Evolutionary conservation across 2,888 invertebrate genomes (phyloP).

Genomic region (Hirtodrosophila duncani): DNA sequence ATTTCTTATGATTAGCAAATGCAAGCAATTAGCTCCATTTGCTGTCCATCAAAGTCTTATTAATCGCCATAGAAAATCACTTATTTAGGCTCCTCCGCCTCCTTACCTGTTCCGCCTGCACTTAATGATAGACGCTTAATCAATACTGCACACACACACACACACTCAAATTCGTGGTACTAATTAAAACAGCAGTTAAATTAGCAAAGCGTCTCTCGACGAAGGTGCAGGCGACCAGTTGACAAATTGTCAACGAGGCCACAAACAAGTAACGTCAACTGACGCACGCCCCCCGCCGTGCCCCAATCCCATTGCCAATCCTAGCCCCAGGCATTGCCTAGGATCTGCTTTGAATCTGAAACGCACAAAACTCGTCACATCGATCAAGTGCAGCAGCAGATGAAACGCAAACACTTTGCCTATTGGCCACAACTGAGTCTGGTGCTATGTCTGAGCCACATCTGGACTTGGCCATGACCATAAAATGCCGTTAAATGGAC

Average conservation of each 20-base stretch:
- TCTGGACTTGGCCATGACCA: conserved; percentile 6
- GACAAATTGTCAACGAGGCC: conserved; percentile 30
- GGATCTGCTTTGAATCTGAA: conserved; percentile 1
- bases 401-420: conserved; percentile 48
- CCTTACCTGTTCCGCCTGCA: no score
- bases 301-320: no score
- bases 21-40: no score
- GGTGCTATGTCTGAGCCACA: conserved; percentile 7
- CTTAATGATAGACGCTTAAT: conserved; percentile 5
- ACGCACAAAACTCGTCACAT: conserved; percentile 21
- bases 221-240: conserved; percentile 31
- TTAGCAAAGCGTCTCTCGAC: conserved; percentile 35
- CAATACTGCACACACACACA: no score
- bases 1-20: no score
- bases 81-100: conserved; percentile 5
- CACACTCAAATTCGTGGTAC: conserved; percentile 9
- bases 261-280: no score
- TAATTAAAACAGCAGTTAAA: conserved; percentile 37
- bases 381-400: conserved; percentile 32
- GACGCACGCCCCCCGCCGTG: no score
- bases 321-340: no score
- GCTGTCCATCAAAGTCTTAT: neutral
- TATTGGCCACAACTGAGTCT: conserved; percentile 15
- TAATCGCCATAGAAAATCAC: neutral
- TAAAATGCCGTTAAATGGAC: conserved; percentile 59